Evolutionary conservation across 2,888 invertebrate genomes (phyloP).

Genomic region (Amblyjoppa proteus): DNA sequence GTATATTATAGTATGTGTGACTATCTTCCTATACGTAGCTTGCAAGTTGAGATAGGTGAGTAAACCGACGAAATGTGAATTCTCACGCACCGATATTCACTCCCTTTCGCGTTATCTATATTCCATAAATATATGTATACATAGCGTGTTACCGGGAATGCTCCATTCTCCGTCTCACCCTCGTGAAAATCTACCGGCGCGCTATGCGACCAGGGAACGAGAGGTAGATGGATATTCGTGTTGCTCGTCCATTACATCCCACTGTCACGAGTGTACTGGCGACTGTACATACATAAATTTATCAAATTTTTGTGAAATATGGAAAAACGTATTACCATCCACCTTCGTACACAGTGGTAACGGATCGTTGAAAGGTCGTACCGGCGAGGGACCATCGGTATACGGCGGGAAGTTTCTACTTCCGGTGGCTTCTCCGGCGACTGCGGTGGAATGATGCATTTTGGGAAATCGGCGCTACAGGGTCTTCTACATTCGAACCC

Average conservation of each 20-base stretch:
- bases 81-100: constrained; percentile 58
- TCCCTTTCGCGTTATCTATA: constrained; percentile 55
- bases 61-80: constrained; percentile 46
- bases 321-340: constrained; percentile 66
- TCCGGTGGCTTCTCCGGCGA: constrained; percentile 12
- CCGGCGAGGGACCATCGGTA: constrained; percentile 8
- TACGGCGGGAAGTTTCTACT: background rate
- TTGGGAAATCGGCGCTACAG: background rate
- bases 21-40: background rate
- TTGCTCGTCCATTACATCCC: constrained; percentile 65
- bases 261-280: constrained; percentile 52
- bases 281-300: constrained; percentile 61
- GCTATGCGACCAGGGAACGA: constrained; percentile 21
- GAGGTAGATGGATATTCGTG: constrained; percentile 41
- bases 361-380: constrained; percentile 42
- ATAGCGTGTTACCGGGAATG: constrained; percentile 30
- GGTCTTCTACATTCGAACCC: background rate
- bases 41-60: constrained; percentile 30
- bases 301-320: constrained; percentile 65
- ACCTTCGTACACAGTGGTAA: constrained; percentile 17
- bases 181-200: constrained; percentile 24
- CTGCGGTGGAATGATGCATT: background rate
- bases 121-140: constrained; percentile 57
- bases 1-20: background rate
- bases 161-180: constrained; percentile 52